Conservation (phyloP, 2,797 vertebrate species). For the Hydrophis major region DNA sequence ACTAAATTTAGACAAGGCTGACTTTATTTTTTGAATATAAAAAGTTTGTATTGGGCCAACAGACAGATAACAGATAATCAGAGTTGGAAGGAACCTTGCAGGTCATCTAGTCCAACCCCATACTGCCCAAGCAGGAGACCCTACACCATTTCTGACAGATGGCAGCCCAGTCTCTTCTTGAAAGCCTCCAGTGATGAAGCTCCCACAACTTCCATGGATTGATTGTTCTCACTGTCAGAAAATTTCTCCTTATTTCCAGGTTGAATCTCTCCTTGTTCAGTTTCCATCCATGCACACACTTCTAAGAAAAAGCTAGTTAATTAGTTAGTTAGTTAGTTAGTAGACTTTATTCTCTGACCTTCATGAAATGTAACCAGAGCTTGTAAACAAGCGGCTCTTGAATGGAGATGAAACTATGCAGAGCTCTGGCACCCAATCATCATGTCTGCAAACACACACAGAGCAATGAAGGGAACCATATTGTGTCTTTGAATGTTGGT, state of each 20-base stretch:
- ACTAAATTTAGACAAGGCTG: not conserved
- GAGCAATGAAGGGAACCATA: not conserved
- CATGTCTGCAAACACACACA: not conserved
- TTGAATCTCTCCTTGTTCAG: too few relatives aligned
- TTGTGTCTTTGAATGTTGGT: not conserved
- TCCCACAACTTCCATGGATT: too few relatives aligned
- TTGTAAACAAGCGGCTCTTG: not conserved
- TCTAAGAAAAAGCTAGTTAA: not conserved
- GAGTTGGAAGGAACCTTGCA: too few relatives aligned
- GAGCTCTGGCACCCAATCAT: not conserved
- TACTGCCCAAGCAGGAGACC: too few relatives aligned
- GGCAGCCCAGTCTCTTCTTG: too few relatives aligned
- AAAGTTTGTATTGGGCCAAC: not conserved
- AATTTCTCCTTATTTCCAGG: too few relatives aligned
- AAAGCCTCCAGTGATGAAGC: too few relatives aligned
- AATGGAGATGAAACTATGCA: not conserved
- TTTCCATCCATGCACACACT: not conserved
- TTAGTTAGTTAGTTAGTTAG: too few relatives aligned
- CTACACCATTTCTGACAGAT: too few relatives aligned
- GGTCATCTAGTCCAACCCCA: too few relatives aligned
- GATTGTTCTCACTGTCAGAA: too few relatives aligned
- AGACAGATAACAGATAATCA: too few relatives aligned
- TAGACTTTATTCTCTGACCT: conserved; percentile 14
- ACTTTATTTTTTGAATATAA: not conserved
- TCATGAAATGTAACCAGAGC: conserved; percentile 4